phyloP scores from a whole-genome alignment of 2,113 vertebrate species.

The Malurus cyaneus region DNA sequence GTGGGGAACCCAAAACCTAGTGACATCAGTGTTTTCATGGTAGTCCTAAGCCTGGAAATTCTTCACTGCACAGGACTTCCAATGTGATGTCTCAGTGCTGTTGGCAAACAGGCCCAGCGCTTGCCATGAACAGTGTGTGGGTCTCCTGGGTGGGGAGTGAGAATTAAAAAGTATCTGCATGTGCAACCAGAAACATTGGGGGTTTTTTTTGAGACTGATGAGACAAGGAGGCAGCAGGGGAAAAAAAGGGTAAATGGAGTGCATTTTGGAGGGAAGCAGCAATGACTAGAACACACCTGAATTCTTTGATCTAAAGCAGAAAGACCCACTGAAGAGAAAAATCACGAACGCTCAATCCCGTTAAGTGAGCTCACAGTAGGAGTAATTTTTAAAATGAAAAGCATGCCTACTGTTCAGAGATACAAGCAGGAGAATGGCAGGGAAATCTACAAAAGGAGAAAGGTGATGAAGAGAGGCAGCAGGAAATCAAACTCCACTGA shows the following conservation, averaged over 20 bases:
- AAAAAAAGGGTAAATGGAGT: not conserved
- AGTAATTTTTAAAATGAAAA: constrained; percentile 44
- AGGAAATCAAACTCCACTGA: constrained; percentile 46
- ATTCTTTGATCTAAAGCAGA: constrained; percentile 3
- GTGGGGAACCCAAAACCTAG: not conserved
- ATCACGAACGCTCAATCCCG: not conserved
- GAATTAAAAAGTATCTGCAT: not conserved
- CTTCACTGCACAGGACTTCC: not conserved
- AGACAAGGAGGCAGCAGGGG: not conserved
- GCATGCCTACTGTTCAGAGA: constrained; percentile 24
- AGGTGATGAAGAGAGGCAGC: constrained; percentile 29
- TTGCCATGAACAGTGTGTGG: not conserved
- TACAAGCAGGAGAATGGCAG: not conserved
- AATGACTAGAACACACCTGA: constrained; percentile 6
- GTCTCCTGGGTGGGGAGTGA: not conserved
- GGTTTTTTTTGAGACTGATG: not conserved
- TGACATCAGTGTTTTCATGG: not conserved
- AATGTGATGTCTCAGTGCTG: not conserved
- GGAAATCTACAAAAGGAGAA: not conserved
- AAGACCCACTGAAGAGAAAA: constrained; percentile 48
- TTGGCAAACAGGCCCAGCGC: not conserved
- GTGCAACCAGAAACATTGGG: not conserved
- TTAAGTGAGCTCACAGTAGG: constrained; percentile 58
- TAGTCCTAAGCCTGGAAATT: not conserved
- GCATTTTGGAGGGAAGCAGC: constrained; percentile 6